These are phyloP conservation scores for Bovichtus variegatus DNA, from an alignment of 2,797 vertebrate genomes.

Conservation along the genomic window DNA sequence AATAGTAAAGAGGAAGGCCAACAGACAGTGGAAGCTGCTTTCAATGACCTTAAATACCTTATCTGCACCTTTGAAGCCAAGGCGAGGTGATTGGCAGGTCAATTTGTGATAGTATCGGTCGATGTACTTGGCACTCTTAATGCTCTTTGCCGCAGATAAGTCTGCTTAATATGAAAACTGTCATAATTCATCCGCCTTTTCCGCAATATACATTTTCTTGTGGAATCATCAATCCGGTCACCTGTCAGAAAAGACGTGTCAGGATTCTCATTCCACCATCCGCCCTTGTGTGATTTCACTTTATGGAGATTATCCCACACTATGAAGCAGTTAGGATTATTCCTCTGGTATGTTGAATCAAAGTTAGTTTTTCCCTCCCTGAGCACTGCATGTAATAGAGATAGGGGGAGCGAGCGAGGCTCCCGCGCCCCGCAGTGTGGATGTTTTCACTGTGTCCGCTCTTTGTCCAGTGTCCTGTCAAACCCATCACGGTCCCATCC, in stretches of 20 bases:
- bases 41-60: slow-evolving; percentile 87
- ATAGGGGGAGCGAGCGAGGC: slow-evolving; percentile 58
- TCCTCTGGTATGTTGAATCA: slow-evolving; percentile 75
- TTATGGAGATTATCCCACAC: slow-evolving; percentile 85
- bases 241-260: slow-evolving; percentile 77
- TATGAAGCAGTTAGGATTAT: slow-evolving; percentile 79
- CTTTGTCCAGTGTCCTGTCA: slow-evolving; percentile 90
- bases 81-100: slow-evolving; percentile 87
- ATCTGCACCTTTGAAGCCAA: slow-evolving; percentile 86
- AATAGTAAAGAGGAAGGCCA: slow-evolving; percentile 74
- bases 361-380: slow-evolving; percentile 71
- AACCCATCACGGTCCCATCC: slow-evolving; percentile 87
- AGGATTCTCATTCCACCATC: slow-evolving; percentile 61
- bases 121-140: slow-evolving; percentile 85
- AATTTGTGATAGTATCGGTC: slow-evolving; percentile 88
- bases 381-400: slow-evolving; percentile 55
- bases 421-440: slow-evolving; percentile 33
- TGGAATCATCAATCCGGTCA: slow-evolving; percentile 84
- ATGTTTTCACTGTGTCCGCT: slow-evolving; percentile 73
- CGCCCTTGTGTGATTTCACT: slow-evolving; percentile 80
- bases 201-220: slow-evolving; percentile 77
- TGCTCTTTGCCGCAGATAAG: slow-evolving; percentile 87
- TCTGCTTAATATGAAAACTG: slow-evolving; percentile 89
- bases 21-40: slow-evolving; percentile 77
- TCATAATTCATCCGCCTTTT: slow-evolving; percentile 86